Base-by-base conservation (phyloP, 2,113 vertebrate genomes). In the Petrocephalus microphthalmus region DNA sequence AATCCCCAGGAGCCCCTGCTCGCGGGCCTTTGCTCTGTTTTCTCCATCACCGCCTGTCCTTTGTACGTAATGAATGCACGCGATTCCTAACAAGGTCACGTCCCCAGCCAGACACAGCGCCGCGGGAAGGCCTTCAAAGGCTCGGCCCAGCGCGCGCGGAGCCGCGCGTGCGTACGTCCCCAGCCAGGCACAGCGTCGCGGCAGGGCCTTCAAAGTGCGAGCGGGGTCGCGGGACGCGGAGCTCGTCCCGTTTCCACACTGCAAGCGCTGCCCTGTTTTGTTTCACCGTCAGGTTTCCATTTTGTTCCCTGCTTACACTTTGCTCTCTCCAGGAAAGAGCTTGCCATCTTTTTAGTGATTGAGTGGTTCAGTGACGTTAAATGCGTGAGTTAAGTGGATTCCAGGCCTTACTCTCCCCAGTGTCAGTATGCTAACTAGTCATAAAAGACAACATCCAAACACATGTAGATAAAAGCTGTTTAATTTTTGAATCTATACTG, bases 21-120 rank as follows among this genome's bases (percentile, higher is more conserved):
- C 45, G 71, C 47, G 90, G 88, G 87, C 85, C 42, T 45, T 85
- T 47, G 84, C 88, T 93, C 87, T 91, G 85, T 89, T 93, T 92
- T 93, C 89, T 90, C 91, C 91, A 88, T 90, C 83, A 67, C 85
- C 82, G 56, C 64, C 25, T 83, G 84, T 87, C 90, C 89, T 92
- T 45, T 82, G 87, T 85, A 82, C 88, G 71, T 71, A 88, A 67
- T 64, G 15, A 54, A 25, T 11, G 60, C 86, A 64, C 86, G 82
- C 67, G 22, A 90, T 91, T 91, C 91, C 91, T 86, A 89, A 87
- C 88, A 90, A 91, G 92, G 91, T 93, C 92, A 89, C 52, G 90
- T 92, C 93, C 93, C 47, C 15, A 25, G 90, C 90, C 91, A 92
- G 90, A 84, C 54, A 86, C 25, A 83, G 90, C 74, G 33, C 71